Evolutionary conservation across 2,888 invertebrate species (phyloP), one percentile per base, ranked within the genome.

Genomic region (Dione juno): DNA sequence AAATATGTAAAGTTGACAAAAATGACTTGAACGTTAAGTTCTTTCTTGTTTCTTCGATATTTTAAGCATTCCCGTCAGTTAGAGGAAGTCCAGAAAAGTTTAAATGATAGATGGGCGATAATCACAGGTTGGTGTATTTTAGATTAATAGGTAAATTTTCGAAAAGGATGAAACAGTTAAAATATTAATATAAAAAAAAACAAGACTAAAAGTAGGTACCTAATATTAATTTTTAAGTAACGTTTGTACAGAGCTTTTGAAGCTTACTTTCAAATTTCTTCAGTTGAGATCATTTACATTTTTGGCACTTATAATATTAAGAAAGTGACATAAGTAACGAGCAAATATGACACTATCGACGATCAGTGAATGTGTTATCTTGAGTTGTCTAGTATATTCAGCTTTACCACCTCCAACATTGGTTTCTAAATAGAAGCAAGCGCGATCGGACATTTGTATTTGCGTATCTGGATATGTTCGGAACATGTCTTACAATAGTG

Each of bases 291-390:
- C 63, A 71, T 73, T 73, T 66, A 71, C 66, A 66, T 57, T 69
- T 61, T 54, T 58, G 66, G 52, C 64, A 72, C 63, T 59, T 58
- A 66, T 28, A 35, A 50, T 50, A 53, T 72, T 58, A 77, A 76
- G 78, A 73, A 73, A 75, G 71, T 73, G 75, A 70, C 73, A 67
- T 65, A 61, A 66, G 54, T 68, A 70, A 64, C 70, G 64, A 54
- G 61, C 50, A 64, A 74, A 69, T 70, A 64, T 57, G 70, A 69
- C 68, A 69, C 19, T 68, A 69, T 69, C 64, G 41, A 35, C 45
- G 41, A 70, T 66, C 61, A 69, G 3, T 45, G 59, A 63, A 66
- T 45, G 16, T 28, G 28, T 28, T 21, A 66, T 66, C 43, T 40
- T 43, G 21, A n/a, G n/a, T n/a, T n/a, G 1, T 53, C 61, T 50